Conservation (phyloP, 2,113 vertebrate genomes). For the Coptodon rendalli region DNA sequence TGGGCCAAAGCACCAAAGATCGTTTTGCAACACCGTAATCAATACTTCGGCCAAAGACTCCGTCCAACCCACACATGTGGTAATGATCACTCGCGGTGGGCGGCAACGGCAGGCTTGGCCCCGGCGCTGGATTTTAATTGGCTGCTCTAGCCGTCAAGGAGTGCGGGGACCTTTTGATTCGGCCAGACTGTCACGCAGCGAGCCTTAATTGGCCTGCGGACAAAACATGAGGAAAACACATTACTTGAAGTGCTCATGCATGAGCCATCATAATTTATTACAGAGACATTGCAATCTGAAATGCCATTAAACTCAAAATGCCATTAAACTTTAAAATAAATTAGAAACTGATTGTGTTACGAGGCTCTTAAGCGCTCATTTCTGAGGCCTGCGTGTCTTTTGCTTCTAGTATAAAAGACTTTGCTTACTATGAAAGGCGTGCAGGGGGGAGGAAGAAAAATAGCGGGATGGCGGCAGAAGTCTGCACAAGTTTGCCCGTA, state of each 20-base stretch:
- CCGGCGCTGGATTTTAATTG: slow-evolving; percentile 27
- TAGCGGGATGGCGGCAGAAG: not conserved
- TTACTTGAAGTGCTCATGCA: slow-evolving; percentile 30
- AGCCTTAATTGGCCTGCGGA: slow-evolving; percentile 35
- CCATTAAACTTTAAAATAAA: slow-evolving; percentile 51
- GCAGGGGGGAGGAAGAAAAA: not conserved
- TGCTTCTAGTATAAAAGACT: not conserved
- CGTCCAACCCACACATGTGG: not conserved
- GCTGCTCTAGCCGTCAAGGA: slow-evolving; percentile 4
- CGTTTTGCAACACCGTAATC: not conserved
- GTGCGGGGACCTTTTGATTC: slow-evolving; percentile 39
- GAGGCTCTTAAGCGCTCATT: slow-evolving; percentile 12
- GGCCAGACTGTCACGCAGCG: slow-evolving; percentile 10
- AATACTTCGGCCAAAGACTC: not conserved
- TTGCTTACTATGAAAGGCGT: not conserved
- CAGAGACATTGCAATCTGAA: slow-evolving; percentile 12
- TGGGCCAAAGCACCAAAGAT: not conserved
- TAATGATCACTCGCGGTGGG: slow-evolving; percentile 20
- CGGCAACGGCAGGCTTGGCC: not conserved
- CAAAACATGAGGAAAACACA: slow-evolving; percentile 26
- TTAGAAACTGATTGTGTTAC: slow-evolving; percentile 18
- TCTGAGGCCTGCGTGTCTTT: not conserved
- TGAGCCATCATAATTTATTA: slow-evolving; percentile 34
- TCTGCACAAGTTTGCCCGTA: not conserved
- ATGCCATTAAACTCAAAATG: slow-evolving; percentile 42